Percentiles rank a stretch among this genome's conserved stretches.
Conservation (phyloP, 2,113 vertebrate species). For the Phycodurus eques region DNA sequence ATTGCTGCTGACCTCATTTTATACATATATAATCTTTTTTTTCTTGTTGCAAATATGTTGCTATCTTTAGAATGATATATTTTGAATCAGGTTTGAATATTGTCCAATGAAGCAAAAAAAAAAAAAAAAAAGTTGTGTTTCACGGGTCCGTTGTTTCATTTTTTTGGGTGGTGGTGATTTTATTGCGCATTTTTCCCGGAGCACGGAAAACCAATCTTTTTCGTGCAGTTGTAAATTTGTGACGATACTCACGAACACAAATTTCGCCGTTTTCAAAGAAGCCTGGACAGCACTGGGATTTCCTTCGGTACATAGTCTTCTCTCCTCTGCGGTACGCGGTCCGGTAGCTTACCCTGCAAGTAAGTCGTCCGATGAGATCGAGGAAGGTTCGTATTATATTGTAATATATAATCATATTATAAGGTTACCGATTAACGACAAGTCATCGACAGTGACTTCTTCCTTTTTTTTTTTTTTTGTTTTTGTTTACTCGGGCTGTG, state of each 20-base stretch:
- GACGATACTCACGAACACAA: constrained; percentile 87
- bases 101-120: no score
- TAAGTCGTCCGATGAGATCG: not conserved
- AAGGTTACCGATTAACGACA: no score
- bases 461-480: no score
- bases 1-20: no score
- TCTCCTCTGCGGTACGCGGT: constrained; percentile 90
- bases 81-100: no score
- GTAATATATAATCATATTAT: no score
- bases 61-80: no score
- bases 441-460: no score
- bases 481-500: no score
- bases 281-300: constrained; percentile 95
- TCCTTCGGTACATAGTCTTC: constrained; percentile 94
- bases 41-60: no score
- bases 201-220: not conserved
- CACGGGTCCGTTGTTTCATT: not conserved
- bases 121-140: not conserved
- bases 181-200: not conserved
- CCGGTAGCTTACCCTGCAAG: constrained; percentile 87
- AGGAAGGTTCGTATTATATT: not conserved
- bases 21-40: no score
- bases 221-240: not conserved
- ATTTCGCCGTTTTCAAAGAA: constrained; percentile 88
- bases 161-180: not conserved